Evolutionary conservation across 2,888 invertebrate species (phyloP), one percentile per base, ranked within the genome.

Genomic region (Clepsis dumicolana): DNA sequence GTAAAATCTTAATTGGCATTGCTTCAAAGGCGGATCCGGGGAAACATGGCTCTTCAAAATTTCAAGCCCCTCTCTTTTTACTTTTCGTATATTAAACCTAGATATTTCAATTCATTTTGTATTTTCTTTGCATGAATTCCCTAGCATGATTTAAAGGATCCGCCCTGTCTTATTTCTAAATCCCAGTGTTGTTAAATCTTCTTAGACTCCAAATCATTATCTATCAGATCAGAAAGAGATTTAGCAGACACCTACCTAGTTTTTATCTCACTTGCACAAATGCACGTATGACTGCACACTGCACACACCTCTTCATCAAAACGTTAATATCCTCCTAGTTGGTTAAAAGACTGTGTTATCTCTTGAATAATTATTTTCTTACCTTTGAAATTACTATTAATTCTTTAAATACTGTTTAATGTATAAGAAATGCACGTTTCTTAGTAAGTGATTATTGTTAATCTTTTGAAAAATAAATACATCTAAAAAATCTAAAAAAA

Each of bases 1-100:
- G 10, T 21, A 48, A 21, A 4, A 24, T 21, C 50, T 50, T 65
- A 50, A 65, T 66, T 35, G 66, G 66, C 66, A 56, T 66, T 56
- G 35, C 53, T 66, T 32, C 25, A 21, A 12, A 52, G 56, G 56
- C 21, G n/a, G 35, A 56, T 56, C 35, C 18, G 18, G 35, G 35
- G 21, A 10, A 48, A 29, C 56, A 54, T 54, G 10, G 18, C 4
- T 18, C 14, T 21, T 48, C 48, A 8, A 48, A 48, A 48, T 21
- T 48, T 10, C 21, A 48, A 44, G 8, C 16, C 18, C 8, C 18
- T 35, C 1, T 35, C 5, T 35, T 7, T 1, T 10, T 3, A 38
- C 14, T 38, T 38, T 21, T 48, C 48, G 10, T 44, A 1, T 41
- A 16, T 48, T 48, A 48, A 48, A 4, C 10, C 21, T 21, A 3